Percentiles rank a stretch among this genome's conserved stretches.
phyloP scores from a whole-genome alignment of 2,888 invertebrate species.

The Drosophila anomalata region DNA sequence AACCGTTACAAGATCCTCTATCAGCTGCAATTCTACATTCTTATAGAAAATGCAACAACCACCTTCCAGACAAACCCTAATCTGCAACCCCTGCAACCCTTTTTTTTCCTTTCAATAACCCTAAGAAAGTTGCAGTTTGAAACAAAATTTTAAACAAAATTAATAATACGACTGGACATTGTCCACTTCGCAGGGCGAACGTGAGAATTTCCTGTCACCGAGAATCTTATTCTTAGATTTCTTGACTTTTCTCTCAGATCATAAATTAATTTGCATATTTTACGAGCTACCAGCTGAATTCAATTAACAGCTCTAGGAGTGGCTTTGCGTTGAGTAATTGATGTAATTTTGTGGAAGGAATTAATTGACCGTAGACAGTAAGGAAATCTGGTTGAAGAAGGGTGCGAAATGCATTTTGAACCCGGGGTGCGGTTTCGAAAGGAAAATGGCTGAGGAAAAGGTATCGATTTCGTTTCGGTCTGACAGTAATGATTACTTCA shows the following conservation, averaged over 20 bases:
- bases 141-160: conserved; percentile 29
- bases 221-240: conserved; percentile 26
- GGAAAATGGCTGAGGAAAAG: conserved; percentile 4
- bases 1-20: conserved; percentile 28
- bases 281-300: conserved; percentile 16
- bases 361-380: conserved; percentile 55
- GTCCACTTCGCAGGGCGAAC: conserved; percentile 59
- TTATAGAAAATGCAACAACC: conserved; percentile 31
- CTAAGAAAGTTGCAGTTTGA: conserved; percentile 14
- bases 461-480: conserved; percentile 23
- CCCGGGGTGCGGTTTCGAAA: conserved; percentile 14
- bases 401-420: conserved; percentile 43
- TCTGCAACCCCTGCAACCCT: conserved; percentile 23
- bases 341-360: conserved; percentile 69
- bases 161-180: conserved; percentile 60
- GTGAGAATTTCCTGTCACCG: conserved; percentile 59
- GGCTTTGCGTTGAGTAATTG: conserved; percentile 47
- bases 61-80: conserved; percentile 22
- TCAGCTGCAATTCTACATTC: conserved; percentile 31
- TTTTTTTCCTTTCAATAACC: background rate
- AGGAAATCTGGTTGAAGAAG: conserved; percentile 24
- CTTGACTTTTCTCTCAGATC: conserved; percentile 50
- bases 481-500: conserved; percentile 11
- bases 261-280: conserved; percentile 55
- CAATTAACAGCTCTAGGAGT: conserved; percentile 38